Evolutionary conservation across 2,113 vertebrate species (phyloP).

Genomic region (Calcarius ornatus): DNA sequence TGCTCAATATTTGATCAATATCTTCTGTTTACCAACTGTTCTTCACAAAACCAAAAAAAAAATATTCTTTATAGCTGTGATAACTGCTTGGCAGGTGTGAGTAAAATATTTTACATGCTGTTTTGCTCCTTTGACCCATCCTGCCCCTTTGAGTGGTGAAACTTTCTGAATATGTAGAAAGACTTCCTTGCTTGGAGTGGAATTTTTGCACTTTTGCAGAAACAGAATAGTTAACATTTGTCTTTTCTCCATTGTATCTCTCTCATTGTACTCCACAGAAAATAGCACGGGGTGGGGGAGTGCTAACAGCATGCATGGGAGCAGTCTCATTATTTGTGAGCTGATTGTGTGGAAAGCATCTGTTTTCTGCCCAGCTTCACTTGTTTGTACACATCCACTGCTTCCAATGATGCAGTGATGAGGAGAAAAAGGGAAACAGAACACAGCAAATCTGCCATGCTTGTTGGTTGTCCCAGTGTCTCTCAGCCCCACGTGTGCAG

Average conservation of each 20-base stretch:
- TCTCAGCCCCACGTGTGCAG: background rate
- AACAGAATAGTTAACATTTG: background rate
- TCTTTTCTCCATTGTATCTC: background rate
- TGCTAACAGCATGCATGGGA: background rate
- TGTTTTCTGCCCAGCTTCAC: conserved; percentile 27
- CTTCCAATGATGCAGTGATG: background rate
- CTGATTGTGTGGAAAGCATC: background rate
- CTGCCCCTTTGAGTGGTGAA: background rate
- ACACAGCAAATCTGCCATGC: background rate
- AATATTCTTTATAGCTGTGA: background rate
- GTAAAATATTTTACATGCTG: background rate
- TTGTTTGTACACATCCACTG: conserved; percentile 40
- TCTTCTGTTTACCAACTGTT: background rate
- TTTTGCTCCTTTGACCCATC: background rate
- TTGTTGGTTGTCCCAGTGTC: background rate
- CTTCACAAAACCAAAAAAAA: background rate
- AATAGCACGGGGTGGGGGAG: background rate
- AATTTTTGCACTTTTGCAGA: background rate
- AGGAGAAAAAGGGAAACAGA: background rate
- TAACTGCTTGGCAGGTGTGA: background rate
- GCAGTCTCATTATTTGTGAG: conserved; percentile 10
- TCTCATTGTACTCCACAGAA: background rate
- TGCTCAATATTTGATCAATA: background rate
- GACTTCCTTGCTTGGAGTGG: background rate
- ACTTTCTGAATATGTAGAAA: background rate